phyloP scores from a whole-genome alignment of 2,888 invertebrate genomes.

The Nomada fabriciana region DNA sequence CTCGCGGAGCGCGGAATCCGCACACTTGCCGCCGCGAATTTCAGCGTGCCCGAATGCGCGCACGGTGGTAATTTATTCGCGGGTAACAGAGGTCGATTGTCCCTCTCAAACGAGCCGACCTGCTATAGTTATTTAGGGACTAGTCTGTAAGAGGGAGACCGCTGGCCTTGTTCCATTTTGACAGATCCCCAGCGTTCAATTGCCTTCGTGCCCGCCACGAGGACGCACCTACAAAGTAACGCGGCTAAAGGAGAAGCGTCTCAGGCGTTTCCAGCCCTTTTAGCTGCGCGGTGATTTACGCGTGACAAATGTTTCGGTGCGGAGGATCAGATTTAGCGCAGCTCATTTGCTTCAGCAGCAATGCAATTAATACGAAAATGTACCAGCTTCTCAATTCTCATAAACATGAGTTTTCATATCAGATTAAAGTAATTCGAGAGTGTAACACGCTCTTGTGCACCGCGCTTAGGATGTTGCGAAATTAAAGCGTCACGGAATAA shows the following conservation, averaged over 20 bases:
- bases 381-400: no score
- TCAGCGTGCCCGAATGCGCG: neutral
- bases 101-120: constrained; percentile 36
- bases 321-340: neutral
- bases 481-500: neutral
- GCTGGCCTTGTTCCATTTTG: constrained; percentile 36
- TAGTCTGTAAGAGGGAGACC: neutral
- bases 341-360: neutral
- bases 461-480: no score
- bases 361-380: no score
- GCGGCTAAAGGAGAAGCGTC: neutral
- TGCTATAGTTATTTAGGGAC: constrained; percentile 53
- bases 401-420: no score
- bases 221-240: constrained; percentile 6
- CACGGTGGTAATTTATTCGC: constrained; percentile 54
- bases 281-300: neutral
- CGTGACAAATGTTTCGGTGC: neutral
- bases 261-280: neutral
- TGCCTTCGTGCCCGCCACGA: constrained; percentile 14
- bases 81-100: constrained; percentile 51
- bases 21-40: neutral
- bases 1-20: neutral
- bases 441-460: no score
- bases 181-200: constrained; percentile 24
- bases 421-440: no score